A percentile compares a stretch with the other conserved stretches of the same genome.
Evolutionary conservation across 2,888 invertebrate genomes (phyloP).

Genomic region (Drosophila suboccidentalis): DNA sequence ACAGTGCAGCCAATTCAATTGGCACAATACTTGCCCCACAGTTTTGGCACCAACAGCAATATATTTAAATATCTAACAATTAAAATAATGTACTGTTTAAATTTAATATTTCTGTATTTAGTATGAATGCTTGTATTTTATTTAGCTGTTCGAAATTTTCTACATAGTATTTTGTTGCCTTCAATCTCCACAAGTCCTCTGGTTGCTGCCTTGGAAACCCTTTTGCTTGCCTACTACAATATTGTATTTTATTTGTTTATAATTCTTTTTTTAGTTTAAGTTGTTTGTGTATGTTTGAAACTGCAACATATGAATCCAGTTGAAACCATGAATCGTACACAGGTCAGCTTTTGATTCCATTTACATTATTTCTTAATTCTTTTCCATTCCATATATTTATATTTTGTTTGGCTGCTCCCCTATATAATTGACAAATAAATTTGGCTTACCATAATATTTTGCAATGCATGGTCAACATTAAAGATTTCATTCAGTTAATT

Average conservation of each 20-base stretch:
- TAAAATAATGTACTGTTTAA: constrained; percentile 13
- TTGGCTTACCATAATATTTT: constrained; percentile 78
- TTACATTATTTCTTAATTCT: constrained; percentile 4
- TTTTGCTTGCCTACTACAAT: constrained; percentile 28
- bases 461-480: constrained; percentile 76
- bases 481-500: constrained; percentile 53
- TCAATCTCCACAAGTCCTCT: constrained; percentile 29
- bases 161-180: constrained; percentile 21
- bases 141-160: constrained; percentile 16
- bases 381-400: constrained; percentile 11
- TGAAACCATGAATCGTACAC: constrained; percentile 71
- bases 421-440: constrained; percentile 76
- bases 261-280: neutral
- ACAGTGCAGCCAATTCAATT: constrained; percentile 54
- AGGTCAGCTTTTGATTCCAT: constrained; percentile 59
- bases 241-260: neutral
- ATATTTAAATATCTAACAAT: constrained; percentile 25
- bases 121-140: neutral
- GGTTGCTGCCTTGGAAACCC: constrained; percentile 68
- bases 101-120: constrained; percentile 10
- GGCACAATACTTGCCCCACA: constrained; percentile 55
- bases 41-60: constrained; percentile 35
- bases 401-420: constrained; percentile 17
- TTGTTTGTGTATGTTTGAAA: constrained; percentile 30
- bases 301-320: constrained; percentile 69